phyloP scores from a whole-genome alignment of 2,888 invertebrate species.

The Chloroclysta siterata region DNA sequence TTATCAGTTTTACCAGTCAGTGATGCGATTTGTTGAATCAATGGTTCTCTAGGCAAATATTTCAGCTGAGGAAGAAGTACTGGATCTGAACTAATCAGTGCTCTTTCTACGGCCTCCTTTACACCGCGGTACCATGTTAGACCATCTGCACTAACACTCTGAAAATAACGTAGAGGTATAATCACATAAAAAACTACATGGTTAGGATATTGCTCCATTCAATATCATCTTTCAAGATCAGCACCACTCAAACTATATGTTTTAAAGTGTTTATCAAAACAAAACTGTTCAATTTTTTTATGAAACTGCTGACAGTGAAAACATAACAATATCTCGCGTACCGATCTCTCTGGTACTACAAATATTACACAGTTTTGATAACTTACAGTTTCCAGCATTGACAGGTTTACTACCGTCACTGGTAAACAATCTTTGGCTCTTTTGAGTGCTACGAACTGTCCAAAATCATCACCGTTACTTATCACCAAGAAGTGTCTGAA shows the following conservation, averaged over 20 bases:
- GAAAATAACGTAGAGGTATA: background rate
- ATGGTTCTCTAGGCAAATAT: slow-evolving; percentile 7
- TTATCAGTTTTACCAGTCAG: slow-evolving; percentile 16
- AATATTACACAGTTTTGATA: background rate
- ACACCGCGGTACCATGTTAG: slow-evolving; percentile 21
- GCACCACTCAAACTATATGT: too few relatives aligned
- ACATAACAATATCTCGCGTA: too few relatives aligned
- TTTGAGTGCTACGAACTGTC: slow-evolving; percentile 14
- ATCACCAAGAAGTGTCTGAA: slow-evolving; percentile 26
- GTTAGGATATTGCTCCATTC: too few relatives aligned
- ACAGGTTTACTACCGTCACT: slow-evolving; percentile 27
- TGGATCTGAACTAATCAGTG: slow-evolving; percentile 15
- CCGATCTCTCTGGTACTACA: too few relatives aligned
- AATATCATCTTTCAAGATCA: too few relatives aligned
- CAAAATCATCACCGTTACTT: slow-evolving; percentile 20
- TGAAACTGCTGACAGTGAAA: too few relatives aligned
- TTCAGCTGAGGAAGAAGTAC: slow-evolving; percentile 21
- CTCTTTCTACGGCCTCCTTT: slow-evolving; percentile 18
- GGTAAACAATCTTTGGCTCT: slow-evolving; percentile 26
- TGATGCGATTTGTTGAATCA: slow-evolving; percentile 23
- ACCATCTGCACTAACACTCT: slow-evolving; percentile 21
- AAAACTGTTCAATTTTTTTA: too few relatives aligned
- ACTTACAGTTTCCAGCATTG: slow-evolving; percentile 24
- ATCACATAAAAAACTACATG: too few relatives aligned
- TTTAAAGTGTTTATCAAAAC: too few relatives aligned